Conservation (phyloP, 2,888 invertebrate genomes). For the Dolichomitus sp. region DNA sequence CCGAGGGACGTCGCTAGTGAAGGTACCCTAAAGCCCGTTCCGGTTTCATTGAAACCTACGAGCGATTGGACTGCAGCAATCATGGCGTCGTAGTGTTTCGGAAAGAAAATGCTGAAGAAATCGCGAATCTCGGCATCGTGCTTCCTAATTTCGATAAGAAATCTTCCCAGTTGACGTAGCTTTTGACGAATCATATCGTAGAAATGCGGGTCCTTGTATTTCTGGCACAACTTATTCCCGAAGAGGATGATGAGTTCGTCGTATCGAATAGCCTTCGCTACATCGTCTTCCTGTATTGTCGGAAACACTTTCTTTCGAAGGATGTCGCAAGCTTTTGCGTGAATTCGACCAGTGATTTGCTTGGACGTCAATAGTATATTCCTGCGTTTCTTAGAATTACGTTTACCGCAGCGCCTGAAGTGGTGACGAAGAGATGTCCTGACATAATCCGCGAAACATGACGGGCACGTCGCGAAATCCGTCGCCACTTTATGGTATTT, state of each 20-base stretch:
- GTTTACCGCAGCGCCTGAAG: conserved; percentile 29
- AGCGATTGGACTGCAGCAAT: conserved; percentile 58
- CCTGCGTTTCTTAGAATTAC: neutral
- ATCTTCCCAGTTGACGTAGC: conserved; percentile 59
- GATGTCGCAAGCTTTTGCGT: conserved; percentile 32
- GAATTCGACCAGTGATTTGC: conserved; percentile 50
- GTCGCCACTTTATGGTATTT: conserved; percentile 31
- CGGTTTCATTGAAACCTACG: conserved; percentile 42
- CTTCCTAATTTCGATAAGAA: conserved; percentile 42
- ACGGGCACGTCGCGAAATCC: conserved; percentile 57
- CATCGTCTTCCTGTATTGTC: conserved; percentile 44
- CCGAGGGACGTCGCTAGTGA: conserved; percentile 60
- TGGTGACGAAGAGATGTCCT: conserved; percentile 49
- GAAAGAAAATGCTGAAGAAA: conserved; percentile 47
- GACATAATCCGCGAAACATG: conserved; percentile 43
- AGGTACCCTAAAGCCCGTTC: conserved; percentile 53
- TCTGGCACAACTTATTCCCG: conserved; percentile 61
- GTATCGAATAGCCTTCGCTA: conserved; percentile 49
- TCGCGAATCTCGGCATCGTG: conserved; percentile 12
- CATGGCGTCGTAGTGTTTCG: neutral
- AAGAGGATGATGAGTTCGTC: conserved; percentile 55
- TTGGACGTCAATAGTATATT: conserved; percentile 16
- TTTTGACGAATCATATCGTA: conserved; percentile 60
- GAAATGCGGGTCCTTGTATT: conserved; percentile 56
- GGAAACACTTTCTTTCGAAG: conserved; percentile 54